A percentile compares a stretch with the other conserved stretches of the same genome.
phyloP scores from a whole-genome alignment of 2,113 vertebrate species.

The Rattus rattus region DNA sequence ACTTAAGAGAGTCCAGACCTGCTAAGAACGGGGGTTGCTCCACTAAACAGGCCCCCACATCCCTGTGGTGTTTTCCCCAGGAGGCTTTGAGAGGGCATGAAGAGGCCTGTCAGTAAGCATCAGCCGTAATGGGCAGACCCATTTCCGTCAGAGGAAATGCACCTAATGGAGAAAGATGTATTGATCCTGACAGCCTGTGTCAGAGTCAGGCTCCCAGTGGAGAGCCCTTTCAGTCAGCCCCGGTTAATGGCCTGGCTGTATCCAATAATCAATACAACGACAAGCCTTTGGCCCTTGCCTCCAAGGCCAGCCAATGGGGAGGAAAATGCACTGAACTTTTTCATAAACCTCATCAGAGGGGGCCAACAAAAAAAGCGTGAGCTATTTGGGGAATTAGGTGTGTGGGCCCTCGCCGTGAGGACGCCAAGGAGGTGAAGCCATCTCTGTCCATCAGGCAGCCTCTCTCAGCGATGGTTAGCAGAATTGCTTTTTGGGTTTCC shows the following conservation, averaged over 20 bases:
- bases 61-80: neutral
- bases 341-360: constrained; percentile 19
- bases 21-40: neutral
- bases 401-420: neutral
- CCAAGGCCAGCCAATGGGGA: neutral
- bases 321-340: neutral
- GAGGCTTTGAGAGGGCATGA: neutral
- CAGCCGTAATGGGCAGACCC: constrained; percentile 53
- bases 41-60: neutral
- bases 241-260: constrained; percentile 61
- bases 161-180: constrained; percentile 73
- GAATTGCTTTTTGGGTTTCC: neutral
- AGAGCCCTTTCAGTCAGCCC: constrained; percentile 11
- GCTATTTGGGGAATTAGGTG: constrained; percentile 12
- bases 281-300: neutral
- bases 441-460: constrained; percentile 5
- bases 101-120: constrained; percentile 61
- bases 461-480: constrained; percentile 14
- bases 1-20: neutral
- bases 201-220: constrained; percentile 49
- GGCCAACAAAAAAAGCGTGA: neutral
- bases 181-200: constrained; percentile 69
- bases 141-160: constrained; percentile 77
- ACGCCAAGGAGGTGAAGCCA: neutral
- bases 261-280: constrained; percentile 16